These are phyloP conservation scores for Vicugna pacos DNA, from an alignment of 2,113 vertebrate species.

Conservation along the genomic window DNA sequence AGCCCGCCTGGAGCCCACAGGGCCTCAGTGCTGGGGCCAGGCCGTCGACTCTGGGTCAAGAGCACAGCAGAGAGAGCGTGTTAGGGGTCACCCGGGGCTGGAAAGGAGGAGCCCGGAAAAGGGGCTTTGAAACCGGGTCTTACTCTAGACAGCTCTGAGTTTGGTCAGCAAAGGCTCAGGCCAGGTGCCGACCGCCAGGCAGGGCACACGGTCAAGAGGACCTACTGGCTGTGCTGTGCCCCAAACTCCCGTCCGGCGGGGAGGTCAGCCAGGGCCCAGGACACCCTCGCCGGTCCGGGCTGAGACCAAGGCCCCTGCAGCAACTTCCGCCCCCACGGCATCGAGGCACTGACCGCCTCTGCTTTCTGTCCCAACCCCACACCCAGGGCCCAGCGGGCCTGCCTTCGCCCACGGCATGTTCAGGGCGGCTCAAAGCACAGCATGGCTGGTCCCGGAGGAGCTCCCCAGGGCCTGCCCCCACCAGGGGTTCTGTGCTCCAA, in stretches of 20 bases:
- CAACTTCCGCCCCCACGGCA: not conserved
- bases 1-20: not conserved
- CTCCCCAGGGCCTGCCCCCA: accelerated
- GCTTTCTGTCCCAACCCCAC: not conserved
- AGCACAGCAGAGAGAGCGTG: accelerated
- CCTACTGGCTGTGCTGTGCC: accelerated
- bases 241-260: not conserved
- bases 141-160: not conserved
- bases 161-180: too few relatives aligned
- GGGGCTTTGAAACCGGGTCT: not conserved
- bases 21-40: accelerated
- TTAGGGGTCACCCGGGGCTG: accelerated
- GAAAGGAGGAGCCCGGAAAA: not conserved
- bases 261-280: not conserved
- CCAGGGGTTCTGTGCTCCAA: not conserved
- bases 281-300: accelerated
- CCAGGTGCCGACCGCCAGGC: not conserved
- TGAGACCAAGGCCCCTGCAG: not conserved
- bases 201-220: not conserved
- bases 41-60: not conserved
- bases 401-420: not conserved
- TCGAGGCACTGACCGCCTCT: not conserved
- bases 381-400: not conserved
- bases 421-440: not conserved
- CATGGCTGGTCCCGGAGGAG: accelerated